phyloP scores from a whole-genome alignment of 2,113 vertebrate species.

The Phodopus roborovskii region DNA sequence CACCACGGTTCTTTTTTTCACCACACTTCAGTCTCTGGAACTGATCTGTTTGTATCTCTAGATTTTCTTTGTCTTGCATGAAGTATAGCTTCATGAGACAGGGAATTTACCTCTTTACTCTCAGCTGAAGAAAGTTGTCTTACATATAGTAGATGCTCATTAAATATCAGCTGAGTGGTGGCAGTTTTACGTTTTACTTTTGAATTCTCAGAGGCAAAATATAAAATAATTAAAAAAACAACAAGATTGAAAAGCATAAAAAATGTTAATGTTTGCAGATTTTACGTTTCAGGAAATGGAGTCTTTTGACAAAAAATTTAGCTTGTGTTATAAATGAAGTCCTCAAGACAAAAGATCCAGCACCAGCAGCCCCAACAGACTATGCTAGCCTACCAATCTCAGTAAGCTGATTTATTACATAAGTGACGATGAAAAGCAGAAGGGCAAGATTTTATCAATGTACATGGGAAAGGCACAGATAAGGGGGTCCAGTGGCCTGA shows the following conservation, averaged over 20 bases:
- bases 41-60: neutral
- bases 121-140: neutral
- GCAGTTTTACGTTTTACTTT: neutral
- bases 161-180: neutral
- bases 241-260: neutral
- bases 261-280: neutral
- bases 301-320: conserved; percentile 7
- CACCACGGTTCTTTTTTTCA: neutral
- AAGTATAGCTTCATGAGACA: neutral
- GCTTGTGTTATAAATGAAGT: neutral
- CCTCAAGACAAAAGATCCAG: neutral
- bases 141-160: neutral
- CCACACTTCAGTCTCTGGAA: neutral
- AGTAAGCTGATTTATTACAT: neutral
- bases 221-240: conserved; percentile 23
- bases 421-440: neutral
- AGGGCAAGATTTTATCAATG: neutral
- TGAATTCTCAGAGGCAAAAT: conserved; percentile 41
- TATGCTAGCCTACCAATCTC: neutral
- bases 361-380: neutral
- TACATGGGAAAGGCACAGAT: neutral
- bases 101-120: no score
- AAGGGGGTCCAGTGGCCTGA: neutral
- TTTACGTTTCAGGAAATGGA: neutral
- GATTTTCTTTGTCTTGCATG: neutral